Percentiles rank a stretch among this genome's conserved stretches.
Evolutionary conservation across 2,888 invertebrate genomes (phyloP).

Genomic region (Brachynemurus nebulosus): DNA sequence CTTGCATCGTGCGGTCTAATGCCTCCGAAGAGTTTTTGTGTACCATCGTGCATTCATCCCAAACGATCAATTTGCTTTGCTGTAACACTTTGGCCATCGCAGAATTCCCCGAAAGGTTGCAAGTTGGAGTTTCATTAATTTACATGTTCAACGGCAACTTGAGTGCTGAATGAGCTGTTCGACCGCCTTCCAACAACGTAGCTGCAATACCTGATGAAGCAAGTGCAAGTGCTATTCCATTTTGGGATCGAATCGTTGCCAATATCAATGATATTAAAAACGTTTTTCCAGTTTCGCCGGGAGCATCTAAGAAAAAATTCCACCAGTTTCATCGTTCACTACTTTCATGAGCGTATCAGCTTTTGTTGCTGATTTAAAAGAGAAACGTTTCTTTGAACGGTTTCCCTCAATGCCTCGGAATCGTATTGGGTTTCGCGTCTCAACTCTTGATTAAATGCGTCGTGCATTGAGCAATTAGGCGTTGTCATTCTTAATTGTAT

Average conservation of each 20-base stretch:
- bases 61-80: constrained; percentile 24
- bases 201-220: constrained; percentile 33
- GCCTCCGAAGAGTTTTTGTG: constrained; percentile 26
- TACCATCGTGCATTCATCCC: constrained; percentile 30
- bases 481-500: constrained; percentile 21
- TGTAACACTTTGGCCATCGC: constrained; percentile 22
- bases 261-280: constrained; percentile 27
- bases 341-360: constrained; percentile 20
- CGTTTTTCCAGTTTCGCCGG: constrained; percentile 28
- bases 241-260: constrained; percentile 23
- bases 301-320: constrained; percentile 21
- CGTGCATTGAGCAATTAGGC: constrained; percentile 23
- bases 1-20: constrained; percentile 21
- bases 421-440: constrained; percentile 17
- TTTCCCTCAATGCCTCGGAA: constrained; percentile 12
- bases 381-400: constrained; percentile 19
- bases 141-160: constrained; percentile 26
- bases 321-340: constrained; percentile 15
- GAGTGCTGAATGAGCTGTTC: constrained; percentile 28
- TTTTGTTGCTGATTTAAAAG: constrained; percentile 20
- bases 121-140: constrained; percentile 21
- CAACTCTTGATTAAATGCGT: constrained; percentile 17
- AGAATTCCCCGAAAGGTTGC: constrained; percentile 22
- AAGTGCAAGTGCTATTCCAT: constrained; percentile 25
- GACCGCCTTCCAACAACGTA: constrained; percentile 27